Evolutionary conservation across 2,113 vertebrate genomes (phyloP).

Genomic region (Choloepus hoffmanni): DNA sequence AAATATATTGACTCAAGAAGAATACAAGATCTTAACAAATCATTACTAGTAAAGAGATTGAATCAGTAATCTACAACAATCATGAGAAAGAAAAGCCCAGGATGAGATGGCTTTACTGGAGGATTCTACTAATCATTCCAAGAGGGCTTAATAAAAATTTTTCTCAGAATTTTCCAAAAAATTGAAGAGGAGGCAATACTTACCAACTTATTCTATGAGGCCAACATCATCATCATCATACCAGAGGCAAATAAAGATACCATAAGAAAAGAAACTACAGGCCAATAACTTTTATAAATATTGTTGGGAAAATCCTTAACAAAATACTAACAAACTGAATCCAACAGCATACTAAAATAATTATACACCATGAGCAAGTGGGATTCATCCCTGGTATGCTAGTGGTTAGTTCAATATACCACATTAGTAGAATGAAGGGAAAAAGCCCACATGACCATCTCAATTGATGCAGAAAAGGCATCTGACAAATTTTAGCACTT

Average conservation of each 20-base stretch:
- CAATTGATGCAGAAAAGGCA: too few species aligned
- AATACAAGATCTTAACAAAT: not conserved
- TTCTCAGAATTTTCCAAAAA: not conserved
- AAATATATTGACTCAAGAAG: too few species aligned
- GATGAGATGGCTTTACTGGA: not conserved
- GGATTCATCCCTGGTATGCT: not conserved
- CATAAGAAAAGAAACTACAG: not conserved
- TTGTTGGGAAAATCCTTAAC: not conserved
- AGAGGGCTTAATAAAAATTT: not conserved
- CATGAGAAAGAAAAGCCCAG: not conserved
- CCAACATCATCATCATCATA: not conserved
- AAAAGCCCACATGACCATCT: too few species aligned
- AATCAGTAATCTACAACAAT: not conserved
- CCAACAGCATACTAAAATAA: too few species aligned
- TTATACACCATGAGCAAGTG: too few species aligned
- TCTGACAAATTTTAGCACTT: too few species aligned
- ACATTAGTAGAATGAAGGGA: too few species aligned
- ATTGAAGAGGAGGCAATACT: not conserved
- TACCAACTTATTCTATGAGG: not conserved
- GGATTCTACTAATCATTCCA: not conserved
- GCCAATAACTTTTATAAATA: not conserved
- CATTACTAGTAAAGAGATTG: not conserved
- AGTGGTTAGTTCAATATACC: too few species aligned
- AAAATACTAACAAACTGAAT: not conserved
- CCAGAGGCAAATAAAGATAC: not conserved